Conservation (phyloP, 2,797 vertebrate species). For the Anguilla anguilla region DNA sequence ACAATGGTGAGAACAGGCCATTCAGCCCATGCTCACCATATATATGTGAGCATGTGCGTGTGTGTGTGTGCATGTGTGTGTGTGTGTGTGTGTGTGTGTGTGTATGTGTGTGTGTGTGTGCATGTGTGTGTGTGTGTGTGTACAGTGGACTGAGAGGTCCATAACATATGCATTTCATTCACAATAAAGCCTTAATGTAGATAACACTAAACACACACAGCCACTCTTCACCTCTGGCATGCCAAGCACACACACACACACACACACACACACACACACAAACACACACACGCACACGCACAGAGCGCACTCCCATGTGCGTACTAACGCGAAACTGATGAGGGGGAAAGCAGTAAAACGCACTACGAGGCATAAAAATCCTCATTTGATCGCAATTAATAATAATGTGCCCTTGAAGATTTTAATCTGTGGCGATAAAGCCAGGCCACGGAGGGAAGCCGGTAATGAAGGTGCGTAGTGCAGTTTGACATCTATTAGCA, state of each 20-base stretch:
- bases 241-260: background rate
- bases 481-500: conserved; percentile 10
- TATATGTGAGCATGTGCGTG: too few relatives aligned
- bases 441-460: background rate
- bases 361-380: conserved; percentile 22
- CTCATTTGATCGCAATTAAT: conserved; percentile 1
- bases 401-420: conserved; percentile 21
- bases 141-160: background rate
- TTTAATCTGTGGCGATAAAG: conserved; percentile 13
- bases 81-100: too few relatives aligned
- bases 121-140: too few relatives aligned
- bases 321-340: conserved; percentile 25
- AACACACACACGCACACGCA: background rate
- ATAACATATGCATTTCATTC: background rate
- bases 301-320: background rate
- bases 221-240: background rate
- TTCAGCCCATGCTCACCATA: too few relatives aligned
- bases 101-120: too few relatives aligned
- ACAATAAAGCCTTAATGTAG: background rate
- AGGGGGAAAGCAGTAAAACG: conserved; percentile 14
- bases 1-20: too few relatives aligned
- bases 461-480: background rate
- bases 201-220: background rate
- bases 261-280: background rate
- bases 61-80: too few relatives aligned